phyloP scores from a whole-genome alignment of 2,113 vertebrate genomes.

The Pelecanoides urinatrix region DNA sequence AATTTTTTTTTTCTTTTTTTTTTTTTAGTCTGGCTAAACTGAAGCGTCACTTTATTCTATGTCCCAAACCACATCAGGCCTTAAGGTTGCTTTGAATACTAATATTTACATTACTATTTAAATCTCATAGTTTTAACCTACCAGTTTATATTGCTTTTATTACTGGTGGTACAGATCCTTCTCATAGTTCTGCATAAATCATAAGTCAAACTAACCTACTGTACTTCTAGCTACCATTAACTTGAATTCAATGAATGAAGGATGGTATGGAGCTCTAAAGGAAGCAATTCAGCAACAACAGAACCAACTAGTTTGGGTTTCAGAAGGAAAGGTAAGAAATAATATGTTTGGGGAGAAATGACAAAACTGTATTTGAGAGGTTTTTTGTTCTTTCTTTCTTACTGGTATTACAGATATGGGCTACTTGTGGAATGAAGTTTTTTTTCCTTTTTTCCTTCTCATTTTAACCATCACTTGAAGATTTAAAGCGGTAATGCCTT shows the following conservation, averaged over 20 bases:
- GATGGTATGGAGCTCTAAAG: conserved; percentile 97
- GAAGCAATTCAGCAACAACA: conserved; percentile 96
- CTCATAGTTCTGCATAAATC: not conserved
- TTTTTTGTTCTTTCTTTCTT: not conserved
- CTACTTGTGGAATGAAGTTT: not conserved
- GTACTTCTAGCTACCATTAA: conserved; percentile 92
- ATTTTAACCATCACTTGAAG: not conserved
- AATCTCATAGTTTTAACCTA: not conserved
- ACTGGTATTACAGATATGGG: not conserved
- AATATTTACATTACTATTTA: not conserved
- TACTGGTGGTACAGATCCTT: not conserved
- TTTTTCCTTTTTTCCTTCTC: not conserved
- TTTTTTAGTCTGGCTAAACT: not conserved
- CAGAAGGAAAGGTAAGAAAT: conserved; percentile 94
- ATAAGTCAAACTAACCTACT: not conserved
- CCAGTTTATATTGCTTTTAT: not conserved
- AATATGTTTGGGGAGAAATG: not conserved
- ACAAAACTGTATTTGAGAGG: not conserved
- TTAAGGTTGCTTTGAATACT: not conserved
- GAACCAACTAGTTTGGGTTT: conserved; percentile 98
- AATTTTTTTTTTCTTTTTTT: not conserved
- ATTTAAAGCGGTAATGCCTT: not conserved
- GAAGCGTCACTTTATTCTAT: not conserved
- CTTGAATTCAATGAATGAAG: conserved; percentile 98
- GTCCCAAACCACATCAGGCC: not conserved